Percentiles rank a stretch among this genome's conserved stretches.
Conservation (phyloP, 2,888 invertebrate species). For the Pterobdella sp. region DNA sequence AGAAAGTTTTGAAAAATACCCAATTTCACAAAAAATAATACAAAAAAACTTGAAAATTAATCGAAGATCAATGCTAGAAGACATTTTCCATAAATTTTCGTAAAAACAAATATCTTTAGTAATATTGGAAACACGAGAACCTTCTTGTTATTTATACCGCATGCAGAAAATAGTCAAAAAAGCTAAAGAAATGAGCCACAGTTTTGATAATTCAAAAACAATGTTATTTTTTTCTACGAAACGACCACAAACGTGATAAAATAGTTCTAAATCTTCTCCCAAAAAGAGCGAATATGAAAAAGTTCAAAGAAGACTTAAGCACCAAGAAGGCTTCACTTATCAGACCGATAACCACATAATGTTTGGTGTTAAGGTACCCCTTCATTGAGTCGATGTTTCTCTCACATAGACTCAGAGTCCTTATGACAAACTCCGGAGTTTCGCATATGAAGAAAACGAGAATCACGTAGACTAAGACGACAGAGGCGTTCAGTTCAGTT, state of each 20-base stretch:
- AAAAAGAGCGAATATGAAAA: constrained; percentile 37
- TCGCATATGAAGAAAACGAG: constrained; percentile 37
- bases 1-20: no score
- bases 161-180: no score
- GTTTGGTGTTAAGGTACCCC: neutral
- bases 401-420: constrained; percentile 26
- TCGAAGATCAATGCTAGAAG: no score
- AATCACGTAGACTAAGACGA: constrained; percentile 36
- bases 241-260: constrained; percentile 15
- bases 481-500: constrained; percentile 36
- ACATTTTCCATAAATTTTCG: no score
- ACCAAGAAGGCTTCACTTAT: constrained; percentile 32
- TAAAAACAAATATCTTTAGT: no score
- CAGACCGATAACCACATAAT: constrained; percentile 3
- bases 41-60: no score
- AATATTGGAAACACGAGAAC: no score
- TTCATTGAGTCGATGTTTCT: constrained; percentile 11
- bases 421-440: constrained; percentile 34
- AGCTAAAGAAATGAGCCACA: no score
- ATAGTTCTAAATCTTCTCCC: constrained; percentile 36
- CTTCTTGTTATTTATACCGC: no score
- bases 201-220: no score
- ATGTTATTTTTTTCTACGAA: neutral
- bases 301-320: constrained; percentile 37
- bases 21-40: no score